Evolutionary conservation across 2,888 invertebrate genomes (phyloP), one percentile per base, ranked within the genome.

Genomic region (Cryptocephalus moraei): DNA sequence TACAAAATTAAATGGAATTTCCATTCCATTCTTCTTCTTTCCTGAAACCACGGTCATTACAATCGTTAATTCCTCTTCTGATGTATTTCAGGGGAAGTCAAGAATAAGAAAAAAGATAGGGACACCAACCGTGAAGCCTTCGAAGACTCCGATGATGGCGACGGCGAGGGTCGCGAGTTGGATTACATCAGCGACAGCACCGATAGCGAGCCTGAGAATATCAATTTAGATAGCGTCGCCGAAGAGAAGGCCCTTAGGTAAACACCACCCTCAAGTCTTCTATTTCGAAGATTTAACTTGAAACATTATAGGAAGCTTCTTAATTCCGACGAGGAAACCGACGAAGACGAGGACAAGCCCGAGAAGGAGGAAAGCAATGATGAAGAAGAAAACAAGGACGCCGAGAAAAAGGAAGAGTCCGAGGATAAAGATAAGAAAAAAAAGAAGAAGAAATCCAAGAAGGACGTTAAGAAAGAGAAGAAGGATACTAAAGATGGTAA

Each of bases 131-230:
- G 88, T 56, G 94, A 95, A 65, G 94, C 93, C 0, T 81, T 88
- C 46, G 95, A 96, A 67, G 96, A 97, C 63, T 94, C 94, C 55
- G 96, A 96, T 68, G 95, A 96, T 67, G 95, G 94, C 0, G 95
- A 97, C 67, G 93, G 91, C 62, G 96, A 96, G 72, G 95, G 95
- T 0, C 72, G 90, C 45, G 96, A 97, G 74, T 79, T 85, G 56
- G 96, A 96, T 70, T 96, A 96, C 64, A 94, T 95, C 77, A 10
- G 89, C 83, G 70, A 84, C 79, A 61, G 89, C 82, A 67, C 78
- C 73, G 45, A 89, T 83, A 73, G 77, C 81, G 44, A 86, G 83
- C 64, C 91, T 84, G 69, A 91, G 88, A 67, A 79, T 89, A 64
- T 89, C 84, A 69, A 83, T 81, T 1, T 71, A 33, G 68, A 69